phyloP scores from a whole-genome alignment of 1,140 invertebrate species.

The Ridgeia piscesae region DNA sequence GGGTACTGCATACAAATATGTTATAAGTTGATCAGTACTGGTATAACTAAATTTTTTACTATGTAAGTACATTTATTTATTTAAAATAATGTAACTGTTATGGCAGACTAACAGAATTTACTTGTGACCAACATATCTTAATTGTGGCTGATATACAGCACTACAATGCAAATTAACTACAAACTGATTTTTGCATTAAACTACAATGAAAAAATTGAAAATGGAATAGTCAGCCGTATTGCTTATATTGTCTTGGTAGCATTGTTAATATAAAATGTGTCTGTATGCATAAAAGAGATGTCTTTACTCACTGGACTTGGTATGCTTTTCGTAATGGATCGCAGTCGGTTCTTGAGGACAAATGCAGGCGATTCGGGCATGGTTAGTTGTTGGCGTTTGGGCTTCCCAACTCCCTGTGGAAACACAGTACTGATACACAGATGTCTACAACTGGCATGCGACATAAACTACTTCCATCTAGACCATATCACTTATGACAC shows the following conservation, averaged over 20 bases:
- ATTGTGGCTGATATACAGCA: too few relatives aligned
- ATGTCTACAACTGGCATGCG: neutral
- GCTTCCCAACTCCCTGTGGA: conserved; percentile 48
- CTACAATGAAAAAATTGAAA: neutral
- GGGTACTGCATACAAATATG: too few relatives aligned
- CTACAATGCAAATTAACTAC: too few relatives aligned
- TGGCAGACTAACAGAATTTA: too few relatives aligned
- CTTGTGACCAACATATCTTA: too few relatives aligned
- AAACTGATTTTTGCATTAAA: neutral
- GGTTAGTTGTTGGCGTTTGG: conserved; percentile 40
- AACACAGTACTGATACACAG: conserved; percentile 2
- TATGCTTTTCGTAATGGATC: conserved; percentile 36
- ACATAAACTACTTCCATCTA: neutral
- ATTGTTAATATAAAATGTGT: too few relatives aligned
- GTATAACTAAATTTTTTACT: too few relatives aligned
- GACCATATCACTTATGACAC: neutral
- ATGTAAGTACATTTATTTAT: too few relatives aligned
- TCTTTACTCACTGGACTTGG: conserved; percentile 11
- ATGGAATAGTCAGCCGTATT: neutral
- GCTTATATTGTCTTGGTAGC: too few relatives aligned
- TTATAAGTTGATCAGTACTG: too few relatives aligned
- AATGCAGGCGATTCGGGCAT: conserved; percentile 52
- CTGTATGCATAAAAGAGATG: neutral
- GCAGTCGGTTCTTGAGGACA: conserved; percentile 46
- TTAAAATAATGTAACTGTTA: too few relatives aligned